Conservation (phyloP, 2,113 vertebrate species). For the Phylloscopus whistleri region DNA sequence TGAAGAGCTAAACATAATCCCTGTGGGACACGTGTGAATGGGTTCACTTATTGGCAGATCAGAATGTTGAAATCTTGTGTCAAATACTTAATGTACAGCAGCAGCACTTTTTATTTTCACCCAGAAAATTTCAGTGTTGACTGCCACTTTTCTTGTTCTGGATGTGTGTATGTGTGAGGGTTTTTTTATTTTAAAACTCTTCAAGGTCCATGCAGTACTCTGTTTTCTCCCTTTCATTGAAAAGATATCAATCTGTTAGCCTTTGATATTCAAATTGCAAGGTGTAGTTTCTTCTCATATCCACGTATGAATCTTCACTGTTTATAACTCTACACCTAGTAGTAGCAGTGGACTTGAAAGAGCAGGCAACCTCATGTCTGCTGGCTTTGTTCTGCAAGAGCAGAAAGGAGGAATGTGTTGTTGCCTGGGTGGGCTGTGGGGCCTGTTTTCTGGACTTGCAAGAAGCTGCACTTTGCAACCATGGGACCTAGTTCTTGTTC, state of each 20-base stretch:
- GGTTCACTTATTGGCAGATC: not conserved
- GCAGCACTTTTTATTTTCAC: not conserved
- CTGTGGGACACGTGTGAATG: not conserved
- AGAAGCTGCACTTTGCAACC: not conserved
- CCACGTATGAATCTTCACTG: fast-evolving
- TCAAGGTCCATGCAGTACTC: not conserved
- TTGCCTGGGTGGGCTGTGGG: not conserved
- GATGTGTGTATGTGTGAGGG: not conserved
- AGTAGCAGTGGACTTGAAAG: not conserved
- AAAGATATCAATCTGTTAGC: not conserved
- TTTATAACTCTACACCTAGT: not conserved
- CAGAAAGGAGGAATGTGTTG: not conserved
- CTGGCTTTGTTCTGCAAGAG: not conserved
- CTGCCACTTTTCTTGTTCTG: not conserved
- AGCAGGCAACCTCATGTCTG: not conserved
- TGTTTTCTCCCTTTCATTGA: not conserved
- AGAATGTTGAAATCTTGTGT: not conserved
- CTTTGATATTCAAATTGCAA: not conserved
- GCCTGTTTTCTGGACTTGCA: not conserved
- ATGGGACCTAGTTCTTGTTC: not conserved
- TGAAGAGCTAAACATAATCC: not conserved
- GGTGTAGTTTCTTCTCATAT: not conserved
- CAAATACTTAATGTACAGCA: not conserved
- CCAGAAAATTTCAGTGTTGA: fast-evolving
- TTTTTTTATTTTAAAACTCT: not conserved